Base-by-base conservation (phyloP, 2,888 invertebrate species). In the Ophioninae sp. region DNA sequence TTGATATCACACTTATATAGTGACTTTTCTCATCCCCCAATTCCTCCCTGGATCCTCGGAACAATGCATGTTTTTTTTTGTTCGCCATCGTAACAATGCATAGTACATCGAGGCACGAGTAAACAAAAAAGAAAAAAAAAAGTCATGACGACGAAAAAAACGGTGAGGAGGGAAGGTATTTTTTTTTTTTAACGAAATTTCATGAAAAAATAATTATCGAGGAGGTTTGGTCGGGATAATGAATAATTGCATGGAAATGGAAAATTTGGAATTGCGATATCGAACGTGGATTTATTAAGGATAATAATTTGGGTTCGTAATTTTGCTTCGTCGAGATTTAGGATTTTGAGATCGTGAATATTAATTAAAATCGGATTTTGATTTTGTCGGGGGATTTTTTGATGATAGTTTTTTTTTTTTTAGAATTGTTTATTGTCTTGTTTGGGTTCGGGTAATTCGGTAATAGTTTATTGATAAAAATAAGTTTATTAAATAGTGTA, bases 1-100 rank as follows among this genome's bases (percentile, higher is more conserved):
- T 44, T 79, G 76, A 82, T 82, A 82, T 80, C 82, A 77, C 80
- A 68, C 77, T 82, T 79, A 77, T 79, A 83, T 67, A 82, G 39
- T 44, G 65, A n/a, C 57, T 62, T 74, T 70, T 59, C 37, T 77
- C 64, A 10, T n/a, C 44, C 30, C 13, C 20, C 56, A 56, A 2
- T 0, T 2, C 17, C 56, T 21, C 37, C 37, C 50, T 10, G 20
- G 39, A 44, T 30, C 37, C 21, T 13, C 61, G 21, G 7, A 73
- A 70, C 37, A 68, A 70, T 65, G 21, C 65, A 23, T 62, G 56
- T 65, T 37, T 59, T 68, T 30, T 59, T 2, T 30, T 30, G 30
- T 30, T 30, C 37, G n/a, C n/a, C 39, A 39, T n/a, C n/a, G n/a
- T 56, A 41, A 68, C 13, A 69, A 78, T 69, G 50, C 50, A 30